A percentile compares a stretch with the other conserved stretches of the same genome.
Conservation (phyloP, 2,888 invertebrate genomes). For the Allophyes oxyacanthae region DNA sequence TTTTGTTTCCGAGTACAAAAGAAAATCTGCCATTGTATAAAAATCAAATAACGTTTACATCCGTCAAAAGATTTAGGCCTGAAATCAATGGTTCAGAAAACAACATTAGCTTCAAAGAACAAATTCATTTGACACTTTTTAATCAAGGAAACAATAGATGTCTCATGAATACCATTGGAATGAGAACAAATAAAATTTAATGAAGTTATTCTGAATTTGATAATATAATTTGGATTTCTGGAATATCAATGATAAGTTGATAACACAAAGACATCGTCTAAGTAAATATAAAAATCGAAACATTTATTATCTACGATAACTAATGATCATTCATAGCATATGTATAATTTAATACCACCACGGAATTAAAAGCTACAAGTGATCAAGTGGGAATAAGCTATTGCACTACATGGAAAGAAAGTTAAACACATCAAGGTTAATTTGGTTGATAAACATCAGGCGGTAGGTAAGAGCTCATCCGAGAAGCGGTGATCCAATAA, state of each 20-base stretch:
- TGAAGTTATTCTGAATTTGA: neutral
- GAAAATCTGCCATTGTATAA: neutral
- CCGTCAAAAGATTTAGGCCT: neutral
- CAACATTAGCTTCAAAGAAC: constrained; percentile 3
- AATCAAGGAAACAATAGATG: constrained; percentile 9
- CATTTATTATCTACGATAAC: too few relatives aligned
- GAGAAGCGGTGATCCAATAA: constrained; percentile 62
- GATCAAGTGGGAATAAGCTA: too few relatives aligned
- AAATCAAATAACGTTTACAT: constrained; percentile 6
- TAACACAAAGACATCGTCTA: too few relatives aligned
- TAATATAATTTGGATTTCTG: too few relatives aligned
- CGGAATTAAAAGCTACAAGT: too few relatives aligned
- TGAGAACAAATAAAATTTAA: too few relatives aligned
- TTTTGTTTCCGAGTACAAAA: neutral
- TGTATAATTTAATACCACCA: too few relatives aligned
- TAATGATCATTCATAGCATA: too few relatives aligned
- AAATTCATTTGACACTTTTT: constrained; percentile 17
- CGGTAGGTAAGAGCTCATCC: constrained; percentile 42
- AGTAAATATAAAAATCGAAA: too few relatives aligned
- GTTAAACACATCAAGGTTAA: constrained; percentile 33
- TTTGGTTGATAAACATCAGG: constrained; percentile 35
- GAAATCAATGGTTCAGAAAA: constrained; percentile 33
- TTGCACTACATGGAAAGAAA: constrained; percentile 1
- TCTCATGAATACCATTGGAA: neutral
- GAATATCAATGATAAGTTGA: neutral